Conservation (phyloP, 1,140 invertebrate species). For the Lutraria rhynchaena region DNA sequence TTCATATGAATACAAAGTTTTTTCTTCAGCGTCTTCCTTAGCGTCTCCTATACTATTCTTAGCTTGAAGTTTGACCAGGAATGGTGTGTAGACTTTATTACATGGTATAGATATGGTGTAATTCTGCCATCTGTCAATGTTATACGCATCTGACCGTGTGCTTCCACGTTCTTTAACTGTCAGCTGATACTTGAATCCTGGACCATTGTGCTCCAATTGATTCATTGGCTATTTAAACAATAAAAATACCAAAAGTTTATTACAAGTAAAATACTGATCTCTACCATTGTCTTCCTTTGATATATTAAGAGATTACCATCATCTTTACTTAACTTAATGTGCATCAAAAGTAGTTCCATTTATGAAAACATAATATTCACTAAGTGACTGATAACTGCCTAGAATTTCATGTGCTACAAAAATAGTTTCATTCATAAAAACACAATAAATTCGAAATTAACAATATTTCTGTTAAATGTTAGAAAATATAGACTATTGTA, state of each 20-base stretch:
- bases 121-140: conserved; percentile 67
- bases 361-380: too few relatives aligned
- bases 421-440: too few relatives aligned
- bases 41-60: conserved; percentile 86
- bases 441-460: too few relatives aligned
- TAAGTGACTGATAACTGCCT: too few relatives aligned
- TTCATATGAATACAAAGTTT: conserved; percentile 52
- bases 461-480: too few relatives aligned
- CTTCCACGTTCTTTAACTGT: conserved; percentile 88
- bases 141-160: conserved; percentile 42
- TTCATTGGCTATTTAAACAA: conserved; percentile 91
- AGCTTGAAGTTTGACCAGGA: conserved; percentile 95
- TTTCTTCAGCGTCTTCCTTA: conserved; percentile 26
- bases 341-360: too few relatives aligned
- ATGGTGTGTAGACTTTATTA: conserved; percentile 91
- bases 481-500: too few relatives aligned
- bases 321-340: too few relatives aligned
- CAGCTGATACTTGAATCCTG: conserved; percentile 95
- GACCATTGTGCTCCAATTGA: conserved; percentile 97
- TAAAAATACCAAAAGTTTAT: background rate
- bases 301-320: too few relatives aligned
- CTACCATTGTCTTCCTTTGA: too few relatives aligned
- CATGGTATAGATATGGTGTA: conserved; percentile 46
- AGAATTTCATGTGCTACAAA: too few relatives aligned
- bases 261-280: too few relatives aligned